phyloP scores from a whole-genome alignment of 2,888 invertebrate species.

The Rotaria macrura region DNA sequence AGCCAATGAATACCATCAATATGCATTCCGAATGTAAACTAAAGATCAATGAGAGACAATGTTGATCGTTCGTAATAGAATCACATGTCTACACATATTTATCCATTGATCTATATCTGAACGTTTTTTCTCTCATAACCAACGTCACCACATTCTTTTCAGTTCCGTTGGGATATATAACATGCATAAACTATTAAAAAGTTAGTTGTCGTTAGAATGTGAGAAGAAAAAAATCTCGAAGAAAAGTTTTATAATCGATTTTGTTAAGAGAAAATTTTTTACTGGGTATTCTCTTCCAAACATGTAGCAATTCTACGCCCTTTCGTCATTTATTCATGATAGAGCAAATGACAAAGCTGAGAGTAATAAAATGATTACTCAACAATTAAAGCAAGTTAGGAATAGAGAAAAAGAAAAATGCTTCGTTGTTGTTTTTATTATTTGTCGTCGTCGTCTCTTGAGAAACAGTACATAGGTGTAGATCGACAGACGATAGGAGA shows the following conservation, averaged over 20 bases:
- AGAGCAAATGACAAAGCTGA: background rate
- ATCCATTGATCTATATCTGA: background rate
- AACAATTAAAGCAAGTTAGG: background rate
- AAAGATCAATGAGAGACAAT: background rate
- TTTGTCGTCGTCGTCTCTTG: background rate
- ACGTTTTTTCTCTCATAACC: background rate
- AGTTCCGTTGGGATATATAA: too few species aligned
- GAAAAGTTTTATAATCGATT: background rate
- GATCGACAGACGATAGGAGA: background rate
- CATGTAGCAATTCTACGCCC: too few species aligned
- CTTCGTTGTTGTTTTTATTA: background rate
- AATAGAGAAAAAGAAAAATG: background rate
- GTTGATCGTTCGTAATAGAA: background rate
- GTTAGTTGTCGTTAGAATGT: background rate
- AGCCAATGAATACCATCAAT: background rate
- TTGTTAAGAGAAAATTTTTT: background rate
- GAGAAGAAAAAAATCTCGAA: background rate
- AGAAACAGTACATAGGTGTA: background rate
- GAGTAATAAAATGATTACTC: background rate
- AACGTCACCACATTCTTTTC: too few species aligned
- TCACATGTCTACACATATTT: background rate
- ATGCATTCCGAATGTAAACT: background rate
- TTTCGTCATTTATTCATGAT: background rate
- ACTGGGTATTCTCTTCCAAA: background rate
- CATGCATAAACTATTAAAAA: background rate